Percentiles rank a stretch among this genome's conserved stretches.
Conservation (phyloP, 2,113 vertebrate genomes). For the Galbula dea region DNA sequence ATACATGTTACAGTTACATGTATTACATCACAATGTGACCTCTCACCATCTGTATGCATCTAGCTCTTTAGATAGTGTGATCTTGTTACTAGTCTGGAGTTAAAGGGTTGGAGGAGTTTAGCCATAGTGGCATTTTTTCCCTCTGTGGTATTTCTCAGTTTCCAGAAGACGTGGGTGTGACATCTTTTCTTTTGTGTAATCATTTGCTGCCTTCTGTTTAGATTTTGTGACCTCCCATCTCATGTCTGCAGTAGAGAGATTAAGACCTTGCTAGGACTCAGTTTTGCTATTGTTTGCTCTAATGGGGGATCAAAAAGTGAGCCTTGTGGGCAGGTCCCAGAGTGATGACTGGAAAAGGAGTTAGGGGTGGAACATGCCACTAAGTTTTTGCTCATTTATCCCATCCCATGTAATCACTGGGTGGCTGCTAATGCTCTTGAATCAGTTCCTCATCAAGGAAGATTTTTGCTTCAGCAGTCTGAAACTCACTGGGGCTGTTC, state of each 20-base stretch:
- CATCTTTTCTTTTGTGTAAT: constrained; percentile 11
- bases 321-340: background rate
- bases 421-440: background rate
- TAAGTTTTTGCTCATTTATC: background rate
- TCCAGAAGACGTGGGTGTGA: constrained; percentile 6
- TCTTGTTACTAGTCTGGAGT: background rate
- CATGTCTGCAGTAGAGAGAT: background rate
- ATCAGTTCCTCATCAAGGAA: background rate
- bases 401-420: background rate
- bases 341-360: background rate
- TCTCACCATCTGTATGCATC: background rate
- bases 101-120: background rate
- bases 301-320: background rate
- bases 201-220: constrained; percentile 12
- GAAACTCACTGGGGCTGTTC: background rate
- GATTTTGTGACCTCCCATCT: background rate
- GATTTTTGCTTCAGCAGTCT: background rate
- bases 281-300: background rate
- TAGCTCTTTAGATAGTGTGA: background rate
- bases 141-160: background rate
- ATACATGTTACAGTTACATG: too few relatives aligned
- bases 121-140: background rate
- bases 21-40: background rate
- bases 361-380: background rate
- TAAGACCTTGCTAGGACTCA: background rate